These are phyloP conservation scores for Catonia carolina DNA, from an alignment of 2,888 invertebrate genomes.

Conservation along the genomic window DNA sequence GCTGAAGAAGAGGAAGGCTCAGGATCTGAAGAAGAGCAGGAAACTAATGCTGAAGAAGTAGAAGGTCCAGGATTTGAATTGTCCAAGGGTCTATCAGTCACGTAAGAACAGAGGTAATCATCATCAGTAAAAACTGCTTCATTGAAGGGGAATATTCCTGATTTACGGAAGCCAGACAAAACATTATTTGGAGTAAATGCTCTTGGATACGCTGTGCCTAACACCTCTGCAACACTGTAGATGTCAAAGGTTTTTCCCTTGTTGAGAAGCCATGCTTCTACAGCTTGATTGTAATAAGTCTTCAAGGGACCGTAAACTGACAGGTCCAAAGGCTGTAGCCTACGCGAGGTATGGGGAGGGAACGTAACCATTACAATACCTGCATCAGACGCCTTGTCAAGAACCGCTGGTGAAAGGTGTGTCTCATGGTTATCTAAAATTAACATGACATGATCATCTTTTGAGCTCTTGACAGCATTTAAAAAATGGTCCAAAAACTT, in stretches of 20 bases:
- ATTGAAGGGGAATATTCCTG: conserved; percentile 5
- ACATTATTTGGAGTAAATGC: conserved; percentile 8
- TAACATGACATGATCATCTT: background rate
- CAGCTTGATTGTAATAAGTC: conserved; percentile 20
- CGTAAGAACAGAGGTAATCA: background rate
- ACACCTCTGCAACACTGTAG: conserved; percentile 10
- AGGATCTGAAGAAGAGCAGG: background rate
- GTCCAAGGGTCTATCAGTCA: background rate
- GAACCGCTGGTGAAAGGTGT: conserved; percentile 5
- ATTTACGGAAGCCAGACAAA: conserved; percentile 1
- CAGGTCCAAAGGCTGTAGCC: conserved; percentile 14
- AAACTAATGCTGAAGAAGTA: background rate
- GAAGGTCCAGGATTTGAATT: background rate
- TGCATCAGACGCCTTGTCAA: conserved; percentile 8
- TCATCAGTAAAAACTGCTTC: conserved; percentile 1
- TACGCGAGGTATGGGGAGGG: background rate
- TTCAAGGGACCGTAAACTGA: conserved; percentile 17
- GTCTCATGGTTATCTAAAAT: conserved; percentile 11
- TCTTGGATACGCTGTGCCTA: conserved; percentile 5
- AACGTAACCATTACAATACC: background rate
- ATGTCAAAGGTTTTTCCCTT: conserved; percentile 11
- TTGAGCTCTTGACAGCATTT: background rate
- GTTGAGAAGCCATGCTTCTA: conserved; percentile 11
- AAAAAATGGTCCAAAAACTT: conserved; percentile 20
- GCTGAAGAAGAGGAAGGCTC: background rate